Evolutionary conservation across 1,140 invertebrate species (phyloP).

Genomic region (Yoshiicerus persimilis): DNA sequence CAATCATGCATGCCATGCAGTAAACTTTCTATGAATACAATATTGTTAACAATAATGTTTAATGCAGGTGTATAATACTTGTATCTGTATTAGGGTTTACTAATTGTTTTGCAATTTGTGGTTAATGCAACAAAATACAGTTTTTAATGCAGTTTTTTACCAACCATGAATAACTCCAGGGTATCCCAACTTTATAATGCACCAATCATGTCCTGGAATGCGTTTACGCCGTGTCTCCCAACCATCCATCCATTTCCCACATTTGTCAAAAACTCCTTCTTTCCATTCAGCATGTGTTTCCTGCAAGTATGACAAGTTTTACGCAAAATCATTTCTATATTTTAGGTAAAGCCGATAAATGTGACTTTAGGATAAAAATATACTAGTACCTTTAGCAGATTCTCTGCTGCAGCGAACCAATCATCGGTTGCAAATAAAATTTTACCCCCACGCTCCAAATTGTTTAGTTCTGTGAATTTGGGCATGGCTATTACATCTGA

Average conservation of each 20-base stretch:
- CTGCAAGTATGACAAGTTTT: slow-evolving; percentile 35
- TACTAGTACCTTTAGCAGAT: slow-evolving; percentile 60
- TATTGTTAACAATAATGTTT: no score
- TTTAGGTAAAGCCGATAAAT: not conserved
- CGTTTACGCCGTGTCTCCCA: slow-evolving; percentile 69
- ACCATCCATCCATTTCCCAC: slow-evolving; percentile 72
- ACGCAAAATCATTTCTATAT: not conserved
- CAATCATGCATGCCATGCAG: not conserved
- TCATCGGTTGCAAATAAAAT: slow-evolving; percentile 68
- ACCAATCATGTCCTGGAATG: slow-evolving; percentile 66
- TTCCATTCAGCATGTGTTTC: slow-evolving; percentile 62
- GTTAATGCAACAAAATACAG: no score
- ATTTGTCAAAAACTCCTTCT: slow-evolving; percentile 63
- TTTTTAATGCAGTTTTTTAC: not conserved
- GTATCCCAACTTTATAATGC: slow-evolving; percentile 63
- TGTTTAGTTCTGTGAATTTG: slow-evolving; percentile 50
- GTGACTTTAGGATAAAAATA: not conserved
- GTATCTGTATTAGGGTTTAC: no score
- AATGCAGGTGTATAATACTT: no score
- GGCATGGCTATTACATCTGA: not conserved
- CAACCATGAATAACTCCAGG: slow-evolving; percentile 60
- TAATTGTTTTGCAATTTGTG: no score
- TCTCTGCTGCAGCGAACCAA: slow-evolving; percentile 68
- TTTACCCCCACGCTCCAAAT: slow-evolving; percentile 54
- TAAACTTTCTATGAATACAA: no score